Base-by-base conservation (phyloP, 2,888 invertebrate species). In the Rapana venosa region DNA sequence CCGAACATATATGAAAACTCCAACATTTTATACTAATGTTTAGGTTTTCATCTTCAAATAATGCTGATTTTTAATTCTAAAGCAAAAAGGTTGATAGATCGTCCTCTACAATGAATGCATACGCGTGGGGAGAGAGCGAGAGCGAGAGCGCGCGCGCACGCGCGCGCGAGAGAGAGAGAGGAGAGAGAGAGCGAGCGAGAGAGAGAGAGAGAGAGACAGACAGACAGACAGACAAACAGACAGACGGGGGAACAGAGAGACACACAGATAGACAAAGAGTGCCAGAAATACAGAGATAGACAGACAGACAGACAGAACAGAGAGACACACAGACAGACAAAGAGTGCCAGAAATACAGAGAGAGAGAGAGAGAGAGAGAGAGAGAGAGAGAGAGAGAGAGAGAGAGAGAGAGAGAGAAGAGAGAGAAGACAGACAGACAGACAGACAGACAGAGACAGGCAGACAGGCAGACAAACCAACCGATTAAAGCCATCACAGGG, bases 381-480 rank as follows among this genome's bases (percentile, higher is more conserved):
- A 79, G 20, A 79, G 0, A 79, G 35, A 79, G 4, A 79, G 35
- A 35, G 0, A 87, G 36, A 36, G 20, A 70, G 77, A 74, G 15
- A 88, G 58, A 88, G 61, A 81, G 32, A 88, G 83, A 81, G 88
- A 47, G 26, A 74, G 0, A 74, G 87, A 87, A 61, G 22, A 61
- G 1, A 15, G 22, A 61, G 1, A 61, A 61, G 22, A 22, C 61
- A 47, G 26, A 74, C 2, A 74, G 70, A 74, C 2, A 22, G n/a
- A 70, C 74, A 87, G n/a, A 74, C 1, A 61, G 22, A 61, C 15
- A 15, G 22, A 61, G 1, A 61, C 15, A 61, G 22, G 15, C 61
- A 47, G 26, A 74, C 2, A 74, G 70, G n/a, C 2, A 22, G n/a
- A 70, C 74, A 87, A 74, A 87, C 15, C 22, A 36, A 87, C 32